phyloP scores from a whole-genome alignment of 2,113 vertebrate species.

The Anhinga anhinga region DNA sequence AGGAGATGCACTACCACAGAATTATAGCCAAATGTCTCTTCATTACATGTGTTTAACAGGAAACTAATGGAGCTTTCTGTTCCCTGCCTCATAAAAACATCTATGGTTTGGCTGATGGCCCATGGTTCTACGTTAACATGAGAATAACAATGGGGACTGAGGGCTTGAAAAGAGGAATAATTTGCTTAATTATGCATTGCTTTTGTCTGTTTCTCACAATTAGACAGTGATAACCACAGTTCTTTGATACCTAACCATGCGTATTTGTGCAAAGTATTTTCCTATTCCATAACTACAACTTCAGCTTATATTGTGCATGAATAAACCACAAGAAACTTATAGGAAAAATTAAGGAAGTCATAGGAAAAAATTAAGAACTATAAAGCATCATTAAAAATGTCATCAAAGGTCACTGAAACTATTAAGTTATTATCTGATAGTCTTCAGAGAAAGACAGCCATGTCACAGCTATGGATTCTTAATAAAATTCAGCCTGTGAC shows the following conservation, averaged over 20 bases:
- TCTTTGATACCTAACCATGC: background rate
- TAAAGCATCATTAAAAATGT: background rate
- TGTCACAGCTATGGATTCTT: background rate
- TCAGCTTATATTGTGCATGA: background rate
- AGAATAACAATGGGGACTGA: background rate
- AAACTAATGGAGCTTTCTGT: background rate
- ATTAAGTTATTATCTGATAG: background rate
- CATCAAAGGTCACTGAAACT: background rate
- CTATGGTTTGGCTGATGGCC: background rate
- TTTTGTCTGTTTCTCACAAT: background rate
- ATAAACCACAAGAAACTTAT: background rate
- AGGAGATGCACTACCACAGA: background rate
- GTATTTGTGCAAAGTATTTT: background rate
- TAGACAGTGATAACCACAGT: background rate
- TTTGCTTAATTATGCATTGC: constrained; percentile 46
- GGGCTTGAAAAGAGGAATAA: background rate
- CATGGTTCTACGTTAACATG: background rate
- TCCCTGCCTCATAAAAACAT: background rate
- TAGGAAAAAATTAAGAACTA: background rate
- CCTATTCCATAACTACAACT: background rate
- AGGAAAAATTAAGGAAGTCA: background rate
- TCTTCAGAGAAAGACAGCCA: background rate
- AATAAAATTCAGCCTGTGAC: background rate
- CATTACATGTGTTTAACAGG: constrained; percentile 5
- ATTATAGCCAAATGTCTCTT: background rate